phyloP scores from a whole-genome alignment of 2,797 vertebrate species.

The Catamblyrhynchus diadema region DNA sequence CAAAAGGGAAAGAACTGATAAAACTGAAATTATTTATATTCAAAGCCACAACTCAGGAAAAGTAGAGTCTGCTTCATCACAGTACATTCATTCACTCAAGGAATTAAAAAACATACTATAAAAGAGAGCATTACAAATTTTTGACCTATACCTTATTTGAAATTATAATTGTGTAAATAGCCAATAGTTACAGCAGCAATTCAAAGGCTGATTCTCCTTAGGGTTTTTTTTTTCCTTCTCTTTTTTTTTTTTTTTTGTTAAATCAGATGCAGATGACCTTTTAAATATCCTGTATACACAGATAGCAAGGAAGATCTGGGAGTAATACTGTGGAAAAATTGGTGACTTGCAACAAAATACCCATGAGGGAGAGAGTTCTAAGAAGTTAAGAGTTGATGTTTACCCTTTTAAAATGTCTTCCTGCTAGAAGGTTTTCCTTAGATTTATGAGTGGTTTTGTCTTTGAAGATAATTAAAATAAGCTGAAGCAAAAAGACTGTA shows the following conservation, averaged over 20 bases:
- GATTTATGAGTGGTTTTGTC: not conserved
- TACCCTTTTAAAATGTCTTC: slow-evolving; percentile 13
- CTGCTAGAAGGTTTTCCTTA: not conserved
- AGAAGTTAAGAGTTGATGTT: slow-evolving; percentile 30
- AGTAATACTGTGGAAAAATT: not conserved
- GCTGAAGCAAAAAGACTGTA: not conserved
- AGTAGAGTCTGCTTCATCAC: not conserved
- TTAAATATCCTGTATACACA: not conserved
- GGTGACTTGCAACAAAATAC: slow-evolving; percentile 19
- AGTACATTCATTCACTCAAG: not conserved
- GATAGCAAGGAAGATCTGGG: not conserved
- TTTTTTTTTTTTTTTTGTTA: not conserved
- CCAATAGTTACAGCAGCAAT: not conserved
- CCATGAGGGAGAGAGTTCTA: not conserved
- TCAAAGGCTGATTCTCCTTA: not conserved
- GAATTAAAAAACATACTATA: not conserved
- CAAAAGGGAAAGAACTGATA: not conserved
- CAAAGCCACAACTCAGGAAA: not conserved
- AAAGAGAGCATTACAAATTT: not conserved
- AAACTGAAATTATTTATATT: not conserved
- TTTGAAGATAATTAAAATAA: not conserved
- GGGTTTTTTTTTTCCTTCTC: not conserved
- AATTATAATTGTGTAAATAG: slow-evolving; percentile 2
- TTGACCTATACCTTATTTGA: slow-evolving; percentile 1
- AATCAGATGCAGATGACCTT: slow-evolving; percentile 33